Conservation (phyloP, 2,113 vertebrate genomes). For the Calonectris borealis region DNA sequence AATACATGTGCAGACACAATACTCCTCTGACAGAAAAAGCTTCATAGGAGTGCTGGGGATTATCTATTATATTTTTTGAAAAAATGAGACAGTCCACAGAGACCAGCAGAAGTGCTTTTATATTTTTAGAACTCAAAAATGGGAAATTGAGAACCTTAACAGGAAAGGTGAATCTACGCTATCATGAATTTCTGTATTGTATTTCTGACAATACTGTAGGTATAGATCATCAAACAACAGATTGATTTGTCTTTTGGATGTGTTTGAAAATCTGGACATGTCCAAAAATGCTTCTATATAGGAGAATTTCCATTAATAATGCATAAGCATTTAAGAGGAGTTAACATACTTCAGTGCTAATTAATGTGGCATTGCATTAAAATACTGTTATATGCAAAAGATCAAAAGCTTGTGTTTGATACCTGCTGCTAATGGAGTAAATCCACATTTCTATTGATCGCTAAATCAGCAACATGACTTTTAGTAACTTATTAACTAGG, state of each 20-base stretch:
- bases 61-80: not conserved
- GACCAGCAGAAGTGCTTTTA: not conserved
- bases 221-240: not conserved
- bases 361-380: not conserved
- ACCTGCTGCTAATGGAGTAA: not conserved
- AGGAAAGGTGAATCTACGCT: not conserved
- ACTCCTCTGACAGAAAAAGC: not conserved
- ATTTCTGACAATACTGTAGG: not conserved
- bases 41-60: not conserved
- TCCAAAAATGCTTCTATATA: not conserved
- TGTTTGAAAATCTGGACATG: not conserved
- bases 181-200: not conserved
- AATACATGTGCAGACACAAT: not conserved
- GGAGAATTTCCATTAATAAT: not conserved
- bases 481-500: not conserved
- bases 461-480: not conserved
- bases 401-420: not conserved
- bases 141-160: not conserved
- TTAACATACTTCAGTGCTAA: not conserved
- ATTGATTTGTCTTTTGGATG: not conserved
- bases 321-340: not conserved
- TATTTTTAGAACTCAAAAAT: not conserved
- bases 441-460: not conserved
- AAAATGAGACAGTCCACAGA: not conserved
- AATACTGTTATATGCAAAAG: not conserved